Conservation (phyloP, 1,140 invertebrate genomes). For the Drosophila eugracilis region DNA sequence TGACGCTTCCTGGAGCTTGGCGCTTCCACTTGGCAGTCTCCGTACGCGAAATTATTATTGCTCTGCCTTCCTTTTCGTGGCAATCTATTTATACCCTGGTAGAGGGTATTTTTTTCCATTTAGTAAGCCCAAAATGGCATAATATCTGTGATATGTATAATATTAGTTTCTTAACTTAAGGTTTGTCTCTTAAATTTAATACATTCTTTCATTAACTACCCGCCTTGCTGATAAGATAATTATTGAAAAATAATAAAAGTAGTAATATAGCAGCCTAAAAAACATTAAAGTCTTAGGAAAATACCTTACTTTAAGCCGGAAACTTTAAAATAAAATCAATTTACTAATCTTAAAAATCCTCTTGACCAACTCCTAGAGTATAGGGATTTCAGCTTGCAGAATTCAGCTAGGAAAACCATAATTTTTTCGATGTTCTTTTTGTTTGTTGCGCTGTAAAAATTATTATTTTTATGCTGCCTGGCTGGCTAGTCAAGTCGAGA, state of each 20-base stretch:
- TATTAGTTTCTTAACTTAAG: too few species aligned
- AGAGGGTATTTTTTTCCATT: neutral
- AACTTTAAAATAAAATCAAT: too few species aligned
- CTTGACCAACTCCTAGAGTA: slow-evolving; percentile 7
- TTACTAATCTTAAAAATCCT: neutral
- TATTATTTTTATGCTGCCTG: slow-evolving; percentile 74
- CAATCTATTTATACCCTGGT: slow-evolving; percentile 40
- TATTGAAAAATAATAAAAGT: too few species aligned
- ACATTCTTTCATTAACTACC: too few species aligned
- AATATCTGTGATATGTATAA: too few species aligned
- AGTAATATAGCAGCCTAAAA: too few species aligned
- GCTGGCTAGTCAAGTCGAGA: slow-evolving; percentile 46
- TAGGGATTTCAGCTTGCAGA: neutral
- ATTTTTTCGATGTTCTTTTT: slow-evolving; percentile 54
- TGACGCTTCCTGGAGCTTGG: slow-evolving; percentile 70
- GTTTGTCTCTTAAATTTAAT: too few species aligned
- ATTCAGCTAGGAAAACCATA: neutral
- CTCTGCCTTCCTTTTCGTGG: slow-evolving; percentile 54
- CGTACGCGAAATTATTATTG: slow-evolving; percentile 79
- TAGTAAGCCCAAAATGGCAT: neutral
- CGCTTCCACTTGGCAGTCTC: slow-evolving; percentile 64
- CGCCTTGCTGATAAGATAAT: too few species aligned
- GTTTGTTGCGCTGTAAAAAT: slow-evolving; percentile 73
- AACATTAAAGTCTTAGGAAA: too few species aligned
- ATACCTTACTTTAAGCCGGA: too few species aligned